phyloP scores from a whole-genome alignment of 2,113 vertebrate species.

The Trogon melanurus region DNA sequence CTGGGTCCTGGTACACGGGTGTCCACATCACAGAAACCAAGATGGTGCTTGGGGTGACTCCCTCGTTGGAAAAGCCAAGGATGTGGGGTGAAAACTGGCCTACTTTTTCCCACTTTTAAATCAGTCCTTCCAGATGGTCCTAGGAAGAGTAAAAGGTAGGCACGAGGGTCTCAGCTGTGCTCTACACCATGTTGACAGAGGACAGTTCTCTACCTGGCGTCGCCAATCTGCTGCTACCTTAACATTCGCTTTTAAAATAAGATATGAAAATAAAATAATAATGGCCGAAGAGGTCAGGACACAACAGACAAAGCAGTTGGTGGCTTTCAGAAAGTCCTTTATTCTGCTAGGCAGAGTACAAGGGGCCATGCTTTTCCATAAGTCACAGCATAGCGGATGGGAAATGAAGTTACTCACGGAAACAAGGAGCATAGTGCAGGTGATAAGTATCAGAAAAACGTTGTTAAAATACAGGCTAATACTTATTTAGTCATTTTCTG shows the following conservation, averaged over 20 bases:
- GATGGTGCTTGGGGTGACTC: background rate
- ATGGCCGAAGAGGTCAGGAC: background rate
- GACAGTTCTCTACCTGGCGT: background rate
- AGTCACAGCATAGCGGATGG: background rate
- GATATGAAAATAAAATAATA: fast-evolving
- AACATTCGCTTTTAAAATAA: background rate
- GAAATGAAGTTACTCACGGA: background rate
- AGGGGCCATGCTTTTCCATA: background rate
- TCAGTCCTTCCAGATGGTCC: background rate
- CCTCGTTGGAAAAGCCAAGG: constrained; percentile 1
- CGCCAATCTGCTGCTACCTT: background rate
- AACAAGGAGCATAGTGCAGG: background rate
- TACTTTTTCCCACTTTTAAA: background rate
- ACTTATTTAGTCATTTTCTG: background rate
- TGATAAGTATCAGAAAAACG: background rate
- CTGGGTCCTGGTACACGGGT: background rate
- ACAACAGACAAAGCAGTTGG: background rate
- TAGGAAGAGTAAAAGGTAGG: background rate
- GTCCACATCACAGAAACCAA: constrained; percentile 23
- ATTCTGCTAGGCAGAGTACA: background rate
- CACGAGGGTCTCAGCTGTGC: fast-evolving
- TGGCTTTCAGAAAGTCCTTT: background rate
- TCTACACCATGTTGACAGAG: background rate
- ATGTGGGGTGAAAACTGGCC: background rate
- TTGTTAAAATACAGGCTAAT: background rate